phyloP scores from a whole-genome alignment of 1,140 invertebrate species.

The Triops cancriformis region DNA sequence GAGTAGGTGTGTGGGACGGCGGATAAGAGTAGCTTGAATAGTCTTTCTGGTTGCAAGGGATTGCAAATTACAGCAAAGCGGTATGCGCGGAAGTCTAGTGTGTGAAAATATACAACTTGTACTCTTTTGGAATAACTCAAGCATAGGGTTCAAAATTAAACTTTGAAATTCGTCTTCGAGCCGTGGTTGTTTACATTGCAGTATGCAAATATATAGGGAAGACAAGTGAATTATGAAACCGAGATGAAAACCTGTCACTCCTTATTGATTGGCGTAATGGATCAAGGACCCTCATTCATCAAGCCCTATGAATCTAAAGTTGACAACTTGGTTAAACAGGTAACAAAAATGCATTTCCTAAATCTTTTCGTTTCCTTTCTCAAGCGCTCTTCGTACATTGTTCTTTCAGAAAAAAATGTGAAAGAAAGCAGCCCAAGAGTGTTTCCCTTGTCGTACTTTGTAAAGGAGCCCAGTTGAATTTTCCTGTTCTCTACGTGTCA shows the following conservation, averaged over 20 bases:
- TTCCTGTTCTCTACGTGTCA: too few species aligned
- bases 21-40: not conserved
- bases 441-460: too few species aligned
- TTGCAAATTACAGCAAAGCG: too few species aligned
- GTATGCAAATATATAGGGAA: not conserved
- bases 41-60: not conserved
- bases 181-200: not conserved
- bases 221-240: constrained; percentile 10
- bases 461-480: too few species aligned
- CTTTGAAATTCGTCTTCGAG: not conserved
- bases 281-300: constrained; percentile 1
- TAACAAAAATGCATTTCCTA: not conserved
- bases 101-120: not conserved
- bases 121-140: not conserved
- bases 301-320: not conserved
- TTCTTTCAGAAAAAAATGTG: too few species aligned
- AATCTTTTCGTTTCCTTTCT: not conserved
- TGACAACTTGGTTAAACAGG: not conserved
- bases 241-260: not conserved
- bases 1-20: not conserved
- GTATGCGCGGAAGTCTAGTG: too few species aligned
- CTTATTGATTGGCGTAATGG: constrained; percentile 10
- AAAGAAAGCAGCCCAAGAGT: too few species aligned
- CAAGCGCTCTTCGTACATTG: too few species aligned
- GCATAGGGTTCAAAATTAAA: not conserved